Conservation (phyloP, 2,797 vertebrate genomes). For the Setipinna tenuifilis region DNA sequence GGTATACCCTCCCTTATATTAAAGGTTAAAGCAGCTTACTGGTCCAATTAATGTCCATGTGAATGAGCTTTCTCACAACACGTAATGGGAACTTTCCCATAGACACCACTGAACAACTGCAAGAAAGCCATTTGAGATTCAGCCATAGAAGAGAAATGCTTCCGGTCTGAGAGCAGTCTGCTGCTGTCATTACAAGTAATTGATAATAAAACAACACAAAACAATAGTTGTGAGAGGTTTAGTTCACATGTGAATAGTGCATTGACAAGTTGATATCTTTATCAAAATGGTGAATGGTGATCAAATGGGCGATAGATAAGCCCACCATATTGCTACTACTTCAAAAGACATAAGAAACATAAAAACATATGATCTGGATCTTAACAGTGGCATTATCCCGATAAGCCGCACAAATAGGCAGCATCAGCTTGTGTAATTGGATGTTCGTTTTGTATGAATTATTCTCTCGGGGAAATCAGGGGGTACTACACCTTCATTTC, state of each 20-base stretch:
- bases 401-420: background rate
- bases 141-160: background rate
- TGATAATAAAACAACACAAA: conserved; percentile 1
- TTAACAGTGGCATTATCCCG: background rate
- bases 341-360: background rate
- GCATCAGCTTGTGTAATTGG: background rate
- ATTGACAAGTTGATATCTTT: background rate
- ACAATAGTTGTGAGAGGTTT: background rate
- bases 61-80: background rate
- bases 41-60: background rate
- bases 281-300: conserved; percentile 13
- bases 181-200: background rate
- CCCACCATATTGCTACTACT: background rate
- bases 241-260: background rate
- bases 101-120: background rate
- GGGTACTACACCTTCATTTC: conserved; percentile 47
- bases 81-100: background rate
- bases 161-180: background rate
- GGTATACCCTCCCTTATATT: too few relatives aligned
- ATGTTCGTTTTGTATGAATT: background rate
- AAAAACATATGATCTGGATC: background rate
- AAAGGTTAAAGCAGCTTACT: background rate
- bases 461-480: conserved; percentile 38
- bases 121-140: background rate
- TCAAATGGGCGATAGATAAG: background rate